Evolutionary conservation across 2,888 invertebrate species (phyloP).

Genomic region (Microctonus hyperodae): DNA sequence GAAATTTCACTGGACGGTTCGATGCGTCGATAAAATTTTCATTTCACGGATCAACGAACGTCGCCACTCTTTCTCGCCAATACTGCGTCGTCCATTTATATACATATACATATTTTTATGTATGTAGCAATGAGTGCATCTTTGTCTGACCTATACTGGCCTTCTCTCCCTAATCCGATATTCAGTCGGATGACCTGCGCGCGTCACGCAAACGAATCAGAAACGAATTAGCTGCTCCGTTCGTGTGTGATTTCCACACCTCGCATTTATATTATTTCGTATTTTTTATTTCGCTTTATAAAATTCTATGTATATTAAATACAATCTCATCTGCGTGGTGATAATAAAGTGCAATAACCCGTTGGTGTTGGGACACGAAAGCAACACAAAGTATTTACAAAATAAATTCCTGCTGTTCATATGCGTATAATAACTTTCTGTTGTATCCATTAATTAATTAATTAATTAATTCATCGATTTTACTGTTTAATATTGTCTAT

Average conservation of each 20-base stretch:
- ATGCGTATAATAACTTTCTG: constrained; percentile 23
- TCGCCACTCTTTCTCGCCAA: constrained; percentile 33
- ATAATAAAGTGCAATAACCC: neutral
- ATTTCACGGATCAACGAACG: constrained; percentile 45
- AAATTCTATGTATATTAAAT: neutral
- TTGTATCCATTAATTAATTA: constrained; percentile 40
- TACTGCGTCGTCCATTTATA: neutral
- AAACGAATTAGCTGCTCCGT: neutral
- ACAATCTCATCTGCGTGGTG: neutral
- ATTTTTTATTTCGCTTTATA: neutral
- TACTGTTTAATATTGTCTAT: constrained; percentile 33
- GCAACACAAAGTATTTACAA: neutral
- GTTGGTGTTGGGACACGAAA: neutral
- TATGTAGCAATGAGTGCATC: neutral
- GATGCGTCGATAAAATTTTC: constrained; percentile 55
- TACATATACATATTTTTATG: neutral
- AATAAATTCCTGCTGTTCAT: neutral
- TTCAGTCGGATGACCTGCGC: neutral
- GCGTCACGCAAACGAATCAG: neutral
- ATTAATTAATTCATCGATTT: constrained; percentile 43
- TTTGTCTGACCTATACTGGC: neutral
- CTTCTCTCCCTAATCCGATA: neutral
- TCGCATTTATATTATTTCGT: neutral
- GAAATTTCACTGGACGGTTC: constrained; percentile 49
- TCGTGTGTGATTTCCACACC: neutral